These are phyloP conservation scores for Paralinhomoeus sp. DNA, from an alignment of 2,888 invertebrate genomes.

Conservation along the genomic window DNA sequence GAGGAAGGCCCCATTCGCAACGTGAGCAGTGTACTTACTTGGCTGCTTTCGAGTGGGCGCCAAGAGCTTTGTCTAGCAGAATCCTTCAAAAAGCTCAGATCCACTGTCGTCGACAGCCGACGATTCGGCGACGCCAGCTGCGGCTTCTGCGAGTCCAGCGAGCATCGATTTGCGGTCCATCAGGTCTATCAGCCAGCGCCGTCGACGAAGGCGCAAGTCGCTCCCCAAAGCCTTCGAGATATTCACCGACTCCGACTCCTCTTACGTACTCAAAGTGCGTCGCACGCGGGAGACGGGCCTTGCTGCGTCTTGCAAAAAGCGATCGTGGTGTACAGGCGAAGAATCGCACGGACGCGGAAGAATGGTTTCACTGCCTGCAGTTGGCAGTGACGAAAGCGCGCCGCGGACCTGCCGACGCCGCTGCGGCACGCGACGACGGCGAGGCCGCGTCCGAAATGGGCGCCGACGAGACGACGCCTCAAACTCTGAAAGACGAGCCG, in stretches of 20 bases:
- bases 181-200: conserved; percentile 77
- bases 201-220: conserved; percentile 45
- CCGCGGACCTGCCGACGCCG: conserved; percentile 2
- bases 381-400: conserved; percentile 73
- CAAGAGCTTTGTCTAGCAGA: not conserved
- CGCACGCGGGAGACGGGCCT: not conserved
- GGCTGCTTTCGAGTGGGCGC: not conserved
- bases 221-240: conserved; percentile 90
- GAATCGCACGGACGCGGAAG: conserved; percentile 75
- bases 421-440: too few relatives aligned
- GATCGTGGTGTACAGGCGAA: conserved; percentile 38
- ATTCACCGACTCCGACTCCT: conserved; percentile 59
- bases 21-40: not conserved
- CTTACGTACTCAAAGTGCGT: conserved; percentile 51
- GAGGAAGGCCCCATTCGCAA: conserved; percentile 13
- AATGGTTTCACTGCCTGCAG: conserved; percentile 82
- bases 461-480: too few relatives aligned
- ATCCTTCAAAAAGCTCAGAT: not conserved
- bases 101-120: not conserved
- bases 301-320: not conserved
- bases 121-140: too few relatives aligned
- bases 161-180: conserved; percentile 49
- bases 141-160: too few relatives aligned
- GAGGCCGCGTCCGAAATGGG: too few relatives aligned
- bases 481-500: too few relatives aligned